These are phyloP conservation scores for Achatina immaculata DNA, from an alignment of 1,140 invertebrate species.

Conservation along the genomic window DNA sequence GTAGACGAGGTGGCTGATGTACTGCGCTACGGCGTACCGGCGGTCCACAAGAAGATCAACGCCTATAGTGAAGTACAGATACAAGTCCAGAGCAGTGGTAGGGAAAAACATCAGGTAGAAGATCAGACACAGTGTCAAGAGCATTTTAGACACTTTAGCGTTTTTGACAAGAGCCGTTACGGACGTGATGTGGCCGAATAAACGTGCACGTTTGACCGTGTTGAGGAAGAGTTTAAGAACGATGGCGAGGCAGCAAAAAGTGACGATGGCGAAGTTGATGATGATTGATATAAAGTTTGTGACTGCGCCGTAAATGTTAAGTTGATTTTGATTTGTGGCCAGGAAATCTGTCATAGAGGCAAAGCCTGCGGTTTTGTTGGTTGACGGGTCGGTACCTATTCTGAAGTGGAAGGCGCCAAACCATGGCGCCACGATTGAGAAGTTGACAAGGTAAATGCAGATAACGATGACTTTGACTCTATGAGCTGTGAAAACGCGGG, in stretches of 20 bases:
- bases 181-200: background rate
- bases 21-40: background rate
- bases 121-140: background rate
- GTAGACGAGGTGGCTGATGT: background rate
- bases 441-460: background rate
- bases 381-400: too few species aligned
- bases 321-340: background rate
- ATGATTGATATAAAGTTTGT: background rate
- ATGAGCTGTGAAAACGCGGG: background rate
- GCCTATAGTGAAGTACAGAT: background rate
- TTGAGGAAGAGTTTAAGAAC: background rate
- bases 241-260: background rate
- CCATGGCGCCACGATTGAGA: background rate
- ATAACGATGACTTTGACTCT: background rate
- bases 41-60: background rate
- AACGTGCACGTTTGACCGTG: background rate
- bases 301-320: background rate
- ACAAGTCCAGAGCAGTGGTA: background rate
- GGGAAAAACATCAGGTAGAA: background rate
- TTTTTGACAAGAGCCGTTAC: background rate
- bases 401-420: background rate
- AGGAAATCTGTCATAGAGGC: background rate
- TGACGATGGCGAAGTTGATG: background rate
- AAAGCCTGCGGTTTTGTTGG: background rate
- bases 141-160: background rate